phyloP scores from a whole-genome alignment of 2,113 vertebrate species.

The Chloropsis cyanopogon region DNA sequence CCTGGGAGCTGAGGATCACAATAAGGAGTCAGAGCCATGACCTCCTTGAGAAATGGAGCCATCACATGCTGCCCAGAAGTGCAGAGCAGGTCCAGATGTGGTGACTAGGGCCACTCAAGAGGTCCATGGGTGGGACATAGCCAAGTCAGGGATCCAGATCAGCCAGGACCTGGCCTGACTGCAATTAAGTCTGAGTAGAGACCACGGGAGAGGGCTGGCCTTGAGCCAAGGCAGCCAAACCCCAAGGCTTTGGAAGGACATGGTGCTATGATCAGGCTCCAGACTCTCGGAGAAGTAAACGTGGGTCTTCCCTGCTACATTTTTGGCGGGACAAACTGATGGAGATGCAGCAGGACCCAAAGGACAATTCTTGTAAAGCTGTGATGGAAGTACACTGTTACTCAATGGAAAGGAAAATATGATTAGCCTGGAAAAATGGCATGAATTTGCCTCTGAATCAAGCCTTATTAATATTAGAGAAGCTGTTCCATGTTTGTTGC shows the following conservation, averaged over 20 bases:
- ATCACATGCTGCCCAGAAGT: background rate
- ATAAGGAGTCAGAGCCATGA: background rate
- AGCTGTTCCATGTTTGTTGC: background rate
- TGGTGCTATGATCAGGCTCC: background rate
- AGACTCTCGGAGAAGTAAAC: background rate
- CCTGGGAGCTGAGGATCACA: background rate
- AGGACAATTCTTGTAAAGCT: background rate
- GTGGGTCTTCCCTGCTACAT: background rate
- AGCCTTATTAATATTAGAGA: background rate
- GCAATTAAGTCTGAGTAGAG: background rate
- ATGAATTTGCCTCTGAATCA: background rate
- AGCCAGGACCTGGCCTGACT: background rate
- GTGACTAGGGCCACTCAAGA: background rate
- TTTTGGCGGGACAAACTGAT: background rate
- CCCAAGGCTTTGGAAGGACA: background rate
- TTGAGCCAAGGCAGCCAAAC: background rate
- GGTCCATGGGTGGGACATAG: no score
- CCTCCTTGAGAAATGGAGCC: background rate
- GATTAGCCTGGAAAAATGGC: background rate
- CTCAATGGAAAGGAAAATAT: background rate
- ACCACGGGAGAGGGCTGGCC: background rate
- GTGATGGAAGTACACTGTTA: background rate
- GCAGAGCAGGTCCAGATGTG: background rate
- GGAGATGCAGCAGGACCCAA: background rate
- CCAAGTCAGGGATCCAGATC: background rate